Percentiles rank a stretch among this genome's conserved stretches.
Evolutionary conservation across 2,113 vertebrate species (phyloP).

Genomic region (Reinhardtius hippoglossoides): DNA sequence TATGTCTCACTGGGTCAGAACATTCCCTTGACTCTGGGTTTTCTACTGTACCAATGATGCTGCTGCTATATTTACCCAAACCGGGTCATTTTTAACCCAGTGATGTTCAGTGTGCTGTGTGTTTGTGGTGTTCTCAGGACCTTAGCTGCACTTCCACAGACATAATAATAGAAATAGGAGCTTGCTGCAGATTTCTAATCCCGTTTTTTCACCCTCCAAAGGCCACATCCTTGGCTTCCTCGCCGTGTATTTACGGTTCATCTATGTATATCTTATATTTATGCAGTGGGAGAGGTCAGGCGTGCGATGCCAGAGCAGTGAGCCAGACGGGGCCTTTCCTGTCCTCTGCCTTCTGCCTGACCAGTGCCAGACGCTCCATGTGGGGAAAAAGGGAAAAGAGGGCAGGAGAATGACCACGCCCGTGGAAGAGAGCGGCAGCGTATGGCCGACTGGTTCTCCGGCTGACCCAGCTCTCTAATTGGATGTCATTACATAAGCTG

Average conservation of each 20-base stretch:
- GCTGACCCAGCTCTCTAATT: constrained; percentile 59
- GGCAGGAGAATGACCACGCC: constrained; percentile 16
- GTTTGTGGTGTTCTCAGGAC: neutral
- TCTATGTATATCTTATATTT: constrained; percentile 60
- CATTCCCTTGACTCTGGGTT: neutral
- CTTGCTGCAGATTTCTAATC: neutral
- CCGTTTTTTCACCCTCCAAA: neutral
- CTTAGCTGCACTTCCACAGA: neutral
- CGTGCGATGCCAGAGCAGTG: constrained; percentile 5
- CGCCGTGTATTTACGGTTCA: constrained; percentile 48
- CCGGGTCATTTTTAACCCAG: neutral
- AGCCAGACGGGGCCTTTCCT: constrained; percentile 19
- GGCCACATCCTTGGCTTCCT: constrained; percentile 40
- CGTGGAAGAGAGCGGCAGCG: constrained; percentile 30
- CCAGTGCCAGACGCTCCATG: constrained; percentile 26
- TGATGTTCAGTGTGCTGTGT: neutral
- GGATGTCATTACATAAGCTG: constrained; percentile 45
- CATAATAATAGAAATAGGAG: neutral
- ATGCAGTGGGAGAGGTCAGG: constrained; percentile 52
- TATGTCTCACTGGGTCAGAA: neutral
- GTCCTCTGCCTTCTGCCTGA: constrained; percentile 44
- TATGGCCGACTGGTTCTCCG: constrained; percentile 42
- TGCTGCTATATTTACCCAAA: neutral
- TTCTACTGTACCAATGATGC: neutral
- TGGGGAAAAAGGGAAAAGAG: neutral